A percentile compares a stretch with the other conserved stretches of the same genome.
phyloP scores from a whole-genome alignment of 1,140 invertebrate species.

The Ceratina calcarata region DNA sequence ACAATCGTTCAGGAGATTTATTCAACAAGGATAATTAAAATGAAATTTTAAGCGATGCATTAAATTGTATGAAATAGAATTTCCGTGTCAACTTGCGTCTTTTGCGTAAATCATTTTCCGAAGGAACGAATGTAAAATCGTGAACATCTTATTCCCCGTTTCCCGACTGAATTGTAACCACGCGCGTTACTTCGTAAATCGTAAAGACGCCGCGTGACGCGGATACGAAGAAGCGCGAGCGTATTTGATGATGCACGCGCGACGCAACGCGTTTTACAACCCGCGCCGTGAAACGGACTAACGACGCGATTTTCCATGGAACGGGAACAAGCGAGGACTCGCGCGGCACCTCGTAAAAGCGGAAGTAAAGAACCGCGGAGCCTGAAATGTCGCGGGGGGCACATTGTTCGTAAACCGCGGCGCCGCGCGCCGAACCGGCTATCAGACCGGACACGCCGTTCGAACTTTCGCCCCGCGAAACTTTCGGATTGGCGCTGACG shows the following conservation, averaged over 20 bases:
- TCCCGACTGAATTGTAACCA: neutral
- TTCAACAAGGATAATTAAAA: constrained; percentile 1
- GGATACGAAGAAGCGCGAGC: neutral
- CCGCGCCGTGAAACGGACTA: constrained; percentile 36
- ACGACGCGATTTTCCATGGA: constrained; percentile 40
- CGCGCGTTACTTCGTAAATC: constrained; percentile 21
- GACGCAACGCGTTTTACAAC: constrained; percentile 21
- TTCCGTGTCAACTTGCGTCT: too few species aligned
- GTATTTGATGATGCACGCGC: constrained; percentile 3
- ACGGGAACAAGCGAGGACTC: constrained; percentile 32
- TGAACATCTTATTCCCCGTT: neutral
- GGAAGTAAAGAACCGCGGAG: constrained; percentile 49
- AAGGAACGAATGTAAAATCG: neutral
- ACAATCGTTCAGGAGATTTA: neutral
- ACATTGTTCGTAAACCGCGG: constrained; percentile 45
- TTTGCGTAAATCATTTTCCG: neutral
- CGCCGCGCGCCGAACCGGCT: constrained; percentile 11
- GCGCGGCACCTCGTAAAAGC: constrained; percentile 48
- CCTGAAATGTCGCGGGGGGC: constrained; percentile 53
- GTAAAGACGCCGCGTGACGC: constrained; percentile 7
- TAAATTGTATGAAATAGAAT: too few species aligned
- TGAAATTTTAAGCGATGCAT: neutral
- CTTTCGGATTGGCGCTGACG: constrained; percentile 45
- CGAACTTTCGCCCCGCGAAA: constrained; percentile 51
- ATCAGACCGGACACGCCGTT: constrained; percentile 41